Conservation (phyloP, 2,888 invertebrate species). For the Acanthosoma haemorrhoidale region DNA sequence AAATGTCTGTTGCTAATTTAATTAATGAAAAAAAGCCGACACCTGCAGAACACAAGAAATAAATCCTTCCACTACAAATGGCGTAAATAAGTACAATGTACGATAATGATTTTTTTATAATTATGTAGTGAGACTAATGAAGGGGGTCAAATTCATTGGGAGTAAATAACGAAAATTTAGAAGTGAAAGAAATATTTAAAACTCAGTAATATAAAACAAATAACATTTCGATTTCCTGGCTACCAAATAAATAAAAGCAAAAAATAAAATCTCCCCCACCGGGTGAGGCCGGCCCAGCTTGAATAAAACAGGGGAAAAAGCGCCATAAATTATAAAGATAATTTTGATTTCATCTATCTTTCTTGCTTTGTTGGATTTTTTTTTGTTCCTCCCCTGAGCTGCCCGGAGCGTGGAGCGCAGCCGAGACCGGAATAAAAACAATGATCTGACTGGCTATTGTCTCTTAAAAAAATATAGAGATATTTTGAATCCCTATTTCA, state of each 20-base stretch:
- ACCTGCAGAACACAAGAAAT: no score
- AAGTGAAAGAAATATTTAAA: no score
- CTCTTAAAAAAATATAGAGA: not conserved
- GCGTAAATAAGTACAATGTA: no score
- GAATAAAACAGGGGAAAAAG: constrained; percentile 18
- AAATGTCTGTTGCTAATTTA: no score
- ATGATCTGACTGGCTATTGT: not conserved
- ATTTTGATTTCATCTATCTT: constrained; percentile 19
- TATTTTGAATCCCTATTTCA: no score
- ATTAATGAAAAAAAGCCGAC: no score
- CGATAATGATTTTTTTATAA: no score
- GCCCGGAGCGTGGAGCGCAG: not conserved
- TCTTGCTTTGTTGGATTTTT: not conserved
- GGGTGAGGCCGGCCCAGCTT: not conserved
- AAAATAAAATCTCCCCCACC: not conserved
- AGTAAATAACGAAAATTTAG: no score
- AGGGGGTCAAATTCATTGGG: no score
- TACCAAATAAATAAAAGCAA: not conserved
- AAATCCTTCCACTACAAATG: no score
- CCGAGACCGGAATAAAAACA: not conserved
- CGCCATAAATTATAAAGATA: constrained; percentile 15
- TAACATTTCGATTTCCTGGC: not conserved
- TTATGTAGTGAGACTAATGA: no score
- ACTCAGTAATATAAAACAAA: no score
- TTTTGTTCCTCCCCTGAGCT: not conserved